Evolutionary conservation across 2,113 vertebrate species (phyloP), one percentile per base, ranked within the genome.

Genomic region (Sardina pilchardus): DNA sequence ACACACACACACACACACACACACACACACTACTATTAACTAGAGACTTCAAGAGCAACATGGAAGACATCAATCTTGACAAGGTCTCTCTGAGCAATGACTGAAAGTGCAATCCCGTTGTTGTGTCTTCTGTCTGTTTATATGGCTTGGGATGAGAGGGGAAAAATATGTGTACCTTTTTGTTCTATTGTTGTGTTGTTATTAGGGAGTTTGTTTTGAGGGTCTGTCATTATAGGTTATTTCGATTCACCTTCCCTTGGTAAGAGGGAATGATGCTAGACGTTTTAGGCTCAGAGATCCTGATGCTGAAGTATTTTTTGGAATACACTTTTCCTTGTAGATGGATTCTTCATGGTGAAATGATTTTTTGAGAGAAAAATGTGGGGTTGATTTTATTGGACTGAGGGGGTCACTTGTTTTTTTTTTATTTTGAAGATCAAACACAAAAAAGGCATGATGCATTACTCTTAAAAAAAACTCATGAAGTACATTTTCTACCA

Each of bases 31-130:
- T 90, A 93, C 93, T 92, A 94, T 95, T 95, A 94, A 93, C 92
- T 91, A 83, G 84, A 90, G 90, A 86, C 87, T 86, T 90, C 44
- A 84, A 92, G 91, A 89, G 91, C 92, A 91, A 93, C 88, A 83
- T 90, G 92, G 92, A 88, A 91, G 90, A 93, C 94, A 93, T 95
- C 93, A 93, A 93, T 93, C 93, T 93, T 93, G 94, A 93, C 93
- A 94, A 93, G 93, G 93, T 93, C 94, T 94, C 93, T 93, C 94
- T 94, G 88, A 94, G 89, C 89, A 86, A 89, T 30, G 56, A 91
- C 89, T 90, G 87, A 92, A 94, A 94, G 92, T 89, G 89, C 85
- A 90, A 92, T 89, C n/a, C 89, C 63, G 83, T 90, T 91, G 90
- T 16, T 93, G 85, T 90, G 88, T 91, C 91, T 92, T 89, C 89